Evolutionary conservation across 2,113 vertebrate genomes (phyloP), one percentile per base, ranked within the genome.

Genomic region (Percopsis transmontana): DNA sequence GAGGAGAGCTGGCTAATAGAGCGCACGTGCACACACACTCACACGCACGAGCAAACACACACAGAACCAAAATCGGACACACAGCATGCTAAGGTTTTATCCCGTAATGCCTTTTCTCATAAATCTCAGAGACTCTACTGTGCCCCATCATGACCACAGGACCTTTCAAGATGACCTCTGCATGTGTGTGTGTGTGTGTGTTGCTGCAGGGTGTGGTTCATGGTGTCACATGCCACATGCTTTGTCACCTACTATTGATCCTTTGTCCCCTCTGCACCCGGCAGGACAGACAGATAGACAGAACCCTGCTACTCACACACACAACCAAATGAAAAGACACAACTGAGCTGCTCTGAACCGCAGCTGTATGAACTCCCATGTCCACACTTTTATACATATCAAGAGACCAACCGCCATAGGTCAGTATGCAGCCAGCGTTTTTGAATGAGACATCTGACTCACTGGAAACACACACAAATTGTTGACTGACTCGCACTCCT

Each of bases 241-340:
- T 83, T 77, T 70, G 77, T 88, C 87, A 84, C 81, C 82, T 84
- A 74, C 81, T 68, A 85, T 88, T 87, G 84, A 87, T 88, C 82
- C 62, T 47, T 58, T 54, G 70, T 66, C 77, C 77, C 75, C 58
- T 80, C 77, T 79, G 85, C 85, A 77, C 72, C 19, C 2, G 72
- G 72, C 39, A 58, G 59, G 72, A 78, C 83, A 74, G 75, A 71
- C 77, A 45, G 79, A 79, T 62, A 79, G 82, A 82, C 58, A 75
- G 70, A 79, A 74, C 72, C 76, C 68, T 48, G 75, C 79, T 66
- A 33, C 56, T 74, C 61, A 8, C 20, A 59, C 18, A 23, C 16
- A 41, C 33, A 42, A 40, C 56, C 38, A 23, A 10, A 55, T 23
- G 0, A 33, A 33, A 33, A 33, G 5, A 33, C 27, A 33, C 27